These are phyloP conservation scores for Polydrusus cervinus DNA, from an alignment of 2,888 invertebrate genomes.

Conservation along the genomic window DNA sequence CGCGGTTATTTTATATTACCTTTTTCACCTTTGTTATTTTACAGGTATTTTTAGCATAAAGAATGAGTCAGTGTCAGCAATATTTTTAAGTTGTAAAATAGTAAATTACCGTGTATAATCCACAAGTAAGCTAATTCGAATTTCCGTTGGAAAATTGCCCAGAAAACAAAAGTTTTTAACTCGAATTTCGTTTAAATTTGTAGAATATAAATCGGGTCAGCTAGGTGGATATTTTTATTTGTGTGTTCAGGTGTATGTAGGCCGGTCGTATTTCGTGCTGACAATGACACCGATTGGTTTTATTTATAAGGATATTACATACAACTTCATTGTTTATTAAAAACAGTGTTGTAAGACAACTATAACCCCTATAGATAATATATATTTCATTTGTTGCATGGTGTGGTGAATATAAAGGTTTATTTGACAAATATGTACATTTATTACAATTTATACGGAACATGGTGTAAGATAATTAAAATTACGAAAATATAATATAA, in stretches of 20 bases:
- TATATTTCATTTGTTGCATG: conserved; percentile 3
- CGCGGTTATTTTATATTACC: neutral
- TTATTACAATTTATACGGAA: too few relatives aligned
- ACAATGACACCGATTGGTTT: conserved; percentile 51
- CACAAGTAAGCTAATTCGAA: conserved; percentile 9
- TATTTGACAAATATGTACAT: neutral
- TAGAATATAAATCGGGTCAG: conserved; percentile 27
- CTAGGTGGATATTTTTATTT: conserved; percentile 24
- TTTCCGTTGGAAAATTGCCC: conserved; percentile 21
- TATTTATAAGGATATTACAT: conserved; percentile 47
- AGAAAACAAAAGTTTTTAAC: conserved; percentile 13
- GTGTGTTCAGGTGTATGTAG: conserved; percentile 47
- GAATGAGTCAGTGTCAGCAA: conserved; percentile 9
- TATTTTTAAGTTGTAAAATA: conserved; percentile 19
- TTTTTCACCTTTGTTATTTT: neutral
- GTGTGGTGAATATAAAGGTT: too few relatives aligned
- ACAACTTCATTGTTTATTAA: conserved; percentile 43
- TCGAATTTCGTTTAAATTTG: conserved; percentile 21
- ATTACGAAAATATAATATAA: too few relatives aligned
- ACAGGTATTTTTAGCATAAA: neutral
- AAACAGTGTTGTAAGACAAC: conserved; percentile 10
- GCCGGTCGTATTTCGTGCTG: conserved; percentile 47
- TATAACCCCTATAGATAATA: too few relatives aligned
- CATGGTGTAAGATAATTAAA: too few relatives aligned
- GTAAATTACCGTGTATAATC: neutral